Evolutionary conservation across 2,113 vertebrate genomes (phyloP), one percentile per base, ranked within the genome.

Genomic region (Miniopterus natalensis): DNA sequence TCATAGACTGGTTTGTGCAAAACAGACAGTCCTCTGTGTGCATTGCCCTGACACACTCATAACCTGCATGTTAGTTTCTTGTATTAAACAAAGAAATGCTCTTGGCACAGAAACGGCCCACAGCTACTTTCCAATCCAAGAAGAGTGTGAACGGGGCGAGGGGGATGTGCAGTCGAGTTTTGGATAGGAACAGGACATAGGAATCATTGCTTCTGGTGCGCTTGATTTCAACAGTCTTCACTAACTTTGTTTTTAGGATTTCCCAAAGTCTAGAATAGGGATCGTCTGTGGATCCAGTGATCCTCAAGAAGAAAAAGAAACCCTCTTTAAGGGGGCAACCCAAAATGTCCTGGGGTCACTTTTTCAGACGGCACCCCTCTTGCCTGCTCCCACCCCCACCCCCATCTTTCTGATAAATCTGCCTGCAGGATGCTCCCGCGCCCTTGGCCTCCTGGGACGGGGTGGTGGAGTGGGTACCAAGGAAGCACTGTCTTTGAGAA

Each of bases 391-490:
- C 27, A 57, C 10, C 63, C 45, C 12, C 14, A 21, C 2, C 9
- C 3, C 47, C 31, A 15, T 8, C 17, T 6, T 70, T 49, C 47
- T 21, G 14, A 40, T 14, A 55, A 2, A 20, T 57, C 27, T 55
- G 15, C 59, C 49, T 29, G 2, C 3, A 66, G 25, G 73, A 65
- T 3, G 15, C 25, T 73, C 73, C 20, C 3, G 2, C 2, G n/a
- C 14, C 1, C 23, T 6, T 31, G 74, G 57, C 36, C 5, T 12
- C 5, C 27, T 49, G 9, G 61, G 27, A 40, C 0, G 8, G 9
- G 45, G n/a, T 15, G 20, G 20, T 5, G 18, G 4, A 31, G 1
- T 36, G 40, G 25, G 10, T 2, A 14, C 0, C 0, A 40, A 49
- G 0, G 10, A 36, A 80, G 8, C 11, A 14, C 5, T 9, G 2